These are phyloP conservation scores for Phyllostomus discolor DNA, from an alignment of 2,113 vertebrate genomes.

Conservation along the genomic window DNA sequence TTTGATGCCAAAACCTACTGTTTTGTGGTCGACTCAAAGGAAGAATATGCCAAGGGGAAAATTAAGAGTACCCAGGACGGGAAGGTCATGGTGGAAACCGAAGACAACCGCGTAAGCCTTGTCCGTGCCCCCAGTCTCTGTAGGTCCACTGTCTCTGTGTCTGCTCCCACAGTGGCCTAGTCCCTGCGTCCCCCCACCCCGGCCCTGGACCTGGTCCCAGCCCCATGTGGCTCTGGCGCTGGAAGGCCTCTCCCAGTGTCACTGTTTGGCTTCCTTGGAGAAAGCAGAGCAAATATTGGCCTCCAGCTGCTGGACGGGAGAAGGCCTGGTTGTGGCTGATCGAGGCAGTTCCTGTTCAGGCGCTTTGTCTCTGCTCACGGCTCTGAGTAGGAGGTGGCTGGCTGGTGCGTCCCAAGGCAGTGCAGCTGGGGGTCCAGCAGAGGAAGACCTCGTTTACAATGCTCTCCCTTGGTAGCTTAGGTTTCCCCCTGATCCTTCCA, in stretches of 20 bases:
- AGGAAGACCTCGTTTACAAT: not conserved
- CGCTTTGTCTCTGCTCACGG: not conserved
- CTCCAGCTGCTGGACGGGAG: not conserved
- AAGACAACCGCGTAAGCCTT: constrained; percentile 81
- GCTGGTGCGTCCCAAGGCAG: not conserved
- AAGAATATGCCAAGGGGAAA: constrained; percentile 84
- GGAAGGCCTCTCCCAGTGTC: rapidly evolving
- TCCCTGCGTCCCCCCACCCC: too few species aligned
- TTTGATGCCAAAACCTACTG: constrained; percentile 89
- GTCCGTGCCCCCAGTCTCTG: rapidly evolving
- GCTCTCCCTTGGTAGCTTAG: not conserved
- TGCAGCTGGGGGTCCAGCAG: not conserved
- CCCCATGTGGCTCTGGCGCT: not conserved
- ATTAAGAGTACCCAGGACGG: constrained; percentile 81
- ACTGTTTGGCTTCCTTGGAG: not conserved
- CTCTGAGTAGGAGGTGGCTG: not conserved
- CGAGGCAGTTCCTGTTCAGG: not conserved
- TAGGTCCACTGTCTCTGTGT: rapidly evolving
- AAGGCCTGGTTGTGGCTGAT: not conserved
- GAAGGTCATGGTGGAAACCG: constrained; percentile 85
- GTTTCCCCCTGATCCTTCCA: not conserved
- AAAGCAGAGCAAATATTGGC: not conserved
- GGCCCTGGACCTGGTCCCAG: not conserved
- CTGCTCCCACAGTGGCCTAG: rapidly evolving
- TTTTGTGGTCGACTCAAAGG: constrained; percentile 83